Evolutionary conservation across 2,888 invertebrate species (phyloP).

Genomic region (Pseudococcus longispinus): DNA sequence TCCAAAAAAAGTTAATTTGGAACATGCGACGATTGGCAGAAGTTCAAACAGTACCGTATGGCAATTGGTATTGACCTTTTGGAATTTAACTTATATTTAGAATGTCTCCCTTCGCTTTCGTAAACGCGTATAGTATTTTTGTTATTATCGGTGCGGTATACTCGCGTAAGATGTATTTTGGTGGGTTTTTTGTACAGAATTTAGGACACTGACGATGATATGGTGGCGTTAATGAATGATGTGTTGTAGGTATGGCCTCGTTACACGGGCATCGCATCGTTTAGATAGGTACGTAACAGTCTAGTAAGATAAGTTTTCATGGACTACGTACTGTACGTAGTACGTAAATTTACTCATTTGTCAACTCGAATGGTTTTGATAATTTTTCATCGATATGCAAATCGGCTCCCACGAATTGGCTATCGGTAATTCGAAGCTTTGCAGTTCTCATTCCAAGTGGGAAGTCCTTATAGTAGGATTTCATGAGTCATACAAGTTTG

Average conservation of each 20-base stretch:
- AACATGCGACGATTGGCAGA: background rate
- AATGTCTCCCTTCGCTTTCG: background rate
- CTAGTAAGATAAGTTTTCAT: too few relatives aligned
- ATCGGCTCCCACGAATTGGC: background rate
- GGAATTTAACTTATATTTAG: background rate
- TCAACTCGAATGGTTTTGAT: background rate
- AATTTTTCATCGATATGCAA: background rate
- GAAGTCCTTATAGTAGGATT: background rate
- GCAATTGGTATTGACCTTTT: conserved; percentile 24
- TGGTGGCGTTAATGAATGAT: background rate
- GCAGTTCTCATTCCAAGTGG: background rate
- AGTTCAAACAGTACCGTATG: background rate
- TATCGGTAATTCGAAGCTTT: background rate
- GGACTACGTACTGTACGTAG: too few relatives aligned
- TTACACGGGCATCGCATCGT: background rate
- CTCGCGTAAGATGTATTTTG: background rate
- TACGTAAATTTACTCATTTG: background rate
- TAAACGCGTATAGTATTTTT: background rate
- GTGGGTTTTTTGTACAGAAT: background rate
- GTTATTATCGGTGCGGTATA: background rate
- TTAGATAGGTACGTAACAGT: background rate
- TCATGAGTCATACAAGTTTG: background rate
- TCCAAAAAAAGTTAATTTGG: background rate
- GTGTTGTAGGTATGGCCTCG: background rate
- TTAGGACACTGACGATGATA: background rate